A percentile compares a stretch with the other conserved stretches of the same genome.
These are phyloP conservation scores for Hiodon alosoides DNA, from an alignment of 2,113 vertebrate genomes.

Conservation along the genomic window DNA sequence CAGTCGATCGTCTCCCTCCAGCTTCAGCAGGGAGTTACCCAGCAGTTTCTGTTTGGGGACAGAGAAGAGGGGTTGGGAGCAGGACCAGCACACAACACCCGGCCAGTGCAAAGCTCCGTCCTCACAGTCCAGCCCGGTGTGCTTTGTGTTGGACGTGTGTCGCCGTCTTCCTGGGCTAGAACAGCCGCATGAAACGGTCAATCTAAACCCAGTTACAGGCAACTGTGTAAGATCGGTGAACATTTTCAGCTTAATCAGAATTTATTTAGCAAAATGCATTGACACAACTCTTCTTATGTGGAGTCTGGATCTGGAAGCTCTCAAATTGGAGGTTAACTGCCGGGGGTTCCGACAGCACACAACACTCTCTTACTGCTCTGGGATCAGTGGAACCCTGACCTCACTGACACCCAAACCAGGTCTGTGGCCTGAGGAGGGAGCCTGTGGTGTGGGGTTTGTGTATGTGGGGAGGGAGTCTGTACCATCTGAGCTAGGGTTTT, in stretches of 20 bases:
- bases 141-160: not conserved
- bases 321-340: too few species aligned
- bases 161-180: not conserved
- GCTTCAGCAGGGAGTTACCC: conserved; percentile 91
- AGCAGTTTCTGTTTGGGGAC: conserved; percentile 77
- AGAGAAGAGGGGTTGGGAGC: not conserved
- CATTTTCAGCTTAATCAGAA: too few species aligned
- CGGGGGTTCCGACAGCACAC: too few species aligned
- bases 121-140: not conserved
- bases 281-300: too few species aligned
- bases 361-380: too few species aligned
- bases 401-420: too few species aligned
- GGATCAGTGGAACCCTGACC: too few species aligned
- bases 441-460: not conserved
- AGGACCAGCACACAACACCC: not conserved
- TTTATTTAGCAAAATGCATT: too few species aligned
- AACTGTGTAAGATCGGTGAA: too few species aligned
- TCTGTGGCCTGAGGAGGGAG: not conserved
- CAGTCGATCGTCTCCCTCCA: conserved; percentile 94
- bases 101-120: too few species aligned
- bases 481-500: not conserved
- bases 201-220: too few species aligned
- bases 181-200: not conserved
- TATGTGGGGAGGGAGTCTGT: not conserved
- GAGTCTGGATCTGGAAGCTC: too few species aligned